Conservation (phyloP, 1,140 invertebrate genomes). For the Leucophenga varia region DNA sequence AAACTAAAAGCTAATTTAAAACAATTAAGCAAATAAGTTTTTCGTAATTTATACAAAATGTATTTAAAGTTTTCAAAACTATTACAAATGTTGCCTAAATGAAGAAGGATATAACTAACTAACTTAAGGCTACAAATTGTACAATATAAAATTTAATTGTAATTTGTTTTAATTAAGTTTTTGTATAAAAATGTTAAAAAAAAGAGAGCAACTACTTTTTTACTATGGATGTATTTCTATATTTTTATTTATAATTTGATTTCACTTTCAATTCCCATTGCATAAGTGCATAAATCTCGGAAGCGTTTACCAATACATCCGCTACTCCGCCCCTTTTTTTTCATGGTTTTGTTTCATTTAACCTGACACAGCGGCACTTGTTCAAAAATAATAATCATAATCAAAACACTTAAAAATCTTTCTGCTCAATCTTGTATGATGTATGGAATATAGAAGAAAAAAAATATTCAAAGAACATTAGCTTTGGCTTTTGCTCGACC, state of each 20-base stretch:
- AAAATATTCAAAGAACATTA: constrained; percentile 25
- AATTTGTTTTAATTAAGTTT: constrained; percentile 53
- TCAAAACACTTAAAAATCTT: constrained; percentile 35
- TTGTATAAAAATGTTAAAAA: no score
- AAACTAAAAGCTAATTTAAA: constrained; percentile 52
- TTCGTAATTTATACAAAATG: constrained; percentile 20
- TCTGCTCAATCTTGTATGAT: no score
- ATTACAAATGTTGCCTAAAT: no score
- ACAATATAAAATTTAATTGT: constrained; percentile 30
- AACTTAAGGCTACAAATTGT: no score
- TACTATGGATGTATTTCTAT: no score
- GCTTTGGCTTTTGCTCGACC: constrained; percentile 13
- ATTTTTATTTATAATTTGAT: no score
- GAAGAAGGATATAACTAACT: no score
- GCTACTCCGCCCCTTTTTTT: no score
- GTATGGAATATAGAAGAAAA: no score
- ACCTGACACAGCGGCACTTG: constrained; percentile 27
- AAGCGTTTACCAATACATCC: no score
- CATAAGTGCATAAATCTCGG: constrained; percentile 32
- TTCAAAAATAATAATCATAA: constrained; percentile 45
- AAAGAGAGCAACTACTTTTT: no score
- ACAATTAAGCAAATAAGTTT: constrained; percentile 51
- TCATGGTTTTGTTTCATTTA: no score
- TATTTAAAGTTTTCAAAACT: constrained; percentile 35
- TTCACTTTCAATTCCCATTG: constrained; percentile 31